These are phyloP conservation scores for Andinoacara biseriatus DNA, from an alignment of 2,113 vertebrate species.

Conservation along the genomic window DNA sequence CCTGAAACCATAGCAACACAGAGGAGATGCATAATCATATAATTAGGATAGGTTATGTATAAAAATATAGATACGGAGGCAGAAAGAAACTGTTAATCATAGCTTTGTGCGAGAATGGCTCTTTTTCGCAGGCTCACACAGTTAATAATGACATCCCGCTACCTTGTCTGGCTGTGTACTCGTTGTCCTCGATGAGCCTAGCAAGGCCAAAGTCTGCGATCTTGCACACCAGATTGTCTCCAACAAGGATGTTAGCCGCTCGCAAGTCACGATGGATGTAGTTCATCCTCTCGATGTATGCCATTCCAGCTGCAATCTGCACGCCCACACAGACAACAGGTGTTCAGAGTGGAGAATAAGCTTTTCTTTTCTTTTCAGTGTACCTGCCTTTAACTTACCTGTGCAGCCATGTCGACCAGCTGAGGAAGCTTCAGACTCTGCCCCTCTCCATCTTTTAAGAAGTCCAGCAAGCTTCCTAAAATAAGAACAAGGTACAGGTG, in stretches of 20 bases:
- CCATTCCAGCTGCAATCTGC: slow-evolving; percentile 94
- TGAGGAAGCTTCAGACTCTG: slow-evolving; percentile 89
- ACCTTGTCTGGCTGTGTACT: slow-evolving; percentile 97
- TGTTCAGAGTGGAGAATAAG: not conserved
- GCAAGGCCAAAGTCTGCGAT: slow-evolving; percentile 97
- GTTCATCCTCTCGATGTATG: slow-evolving; percentile 98
- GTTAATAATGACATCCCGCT: slow-evolving; percentile 16
- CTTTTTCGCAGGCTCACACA: not conserved
- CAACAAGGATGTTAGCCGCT: slow-evolving; percentile 97
- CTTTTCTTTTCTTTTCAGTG: not conserved
- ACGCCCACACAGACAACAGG: not conserved
- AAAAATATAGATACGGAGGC: slow-evolving; percentile 56
- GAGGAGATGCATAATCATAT: slow-evolving; percentile 47
- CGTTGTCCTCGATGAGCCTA: slow-evolving; percentile 94
- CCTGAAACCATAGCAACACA: slow-evolving; percentile 82
- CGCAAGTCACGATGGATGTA: slow-evolving; percentile 97
- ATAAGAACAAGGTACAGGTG: not conserved
- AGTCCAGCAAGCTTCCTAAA: slow-evolving; percentile 94
- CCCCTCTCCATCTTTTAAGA: slow-evolving; percentile 89
- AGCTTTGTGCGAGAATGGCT: not conserved
- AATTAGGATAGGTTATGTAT: slow-evolving; percentile 57
- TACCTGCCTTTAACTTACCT: slow-evolving; percentile 77
- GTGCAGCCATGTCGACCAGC: slow-evolving; percentile 95
- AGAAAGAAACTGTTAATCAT: slow-evolving; percentile 46
- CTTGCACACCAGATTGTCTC: slow-evolving; percentile 94